Evolutionary conservation across 2,888 invertebrate genomes (phyloP).

Genomic region (Leucania comma): DNA sequence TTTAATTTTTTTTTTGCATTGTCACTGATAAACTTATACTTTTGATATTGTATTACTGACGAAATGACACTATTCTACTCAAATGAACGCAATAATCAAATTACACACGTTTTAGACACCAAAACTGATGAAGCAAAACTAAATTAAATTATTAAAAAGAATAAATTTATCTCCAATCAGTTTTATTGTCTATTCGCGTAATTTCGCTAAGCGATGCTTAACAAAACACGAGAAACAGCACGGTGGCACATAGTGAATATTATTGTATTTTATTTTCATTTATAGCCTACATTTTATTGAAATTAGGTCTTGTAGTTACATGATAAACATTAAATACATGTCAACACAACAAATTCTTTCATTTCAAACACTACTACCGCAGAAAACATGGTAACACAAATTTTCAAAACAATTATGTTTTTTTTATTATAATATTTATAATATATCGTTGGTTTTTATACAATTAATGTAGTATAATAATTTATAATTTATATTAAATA

Average conservation of each 20-base stretch:
- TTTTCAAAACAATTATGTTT: constrained; percentile 33
- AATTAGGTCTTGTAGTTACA: constrained; percentile 88
- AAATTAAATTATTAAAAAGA: constrained; percentile 26
- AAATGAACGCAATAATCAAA: constrained; percentile 59
- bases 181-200: constrained; percentile 69
- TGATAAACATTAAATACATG: constrained; percentile 90
- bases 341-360: constrained; percentile 89
- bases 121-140: constrained; percentile 55
- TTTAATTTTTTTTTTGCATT: constrained; percentile 57
- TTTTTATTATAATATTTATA: not conserved
- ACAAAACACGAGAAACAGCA: constrained; percentile 79
- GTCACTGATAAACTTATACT: constrained; percentile 32
- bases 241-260: constrained; percentile 76
- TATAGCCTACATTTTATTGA: constrained; percentile 80
- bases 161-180: constrained; percentile 49
- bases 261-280: constrained; percentile 77
- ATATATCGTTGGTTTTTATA: not conserved
- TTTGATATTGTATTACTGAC: constrained; percentile 64
- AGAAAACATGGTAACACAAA: constrained; percentile 57
- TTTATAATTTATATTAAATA: not conserved
- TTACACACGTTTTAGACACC: constrained; percentile 60
- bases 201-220: constrained; percentile 70
- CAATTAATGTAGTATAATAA: not conserved
- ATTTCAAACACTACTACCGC: constrained; percentile 81
- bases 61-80: constrained; percentile 74